phyloP scores from a whole-genome alignment of 2,797 vertebrate species.

The Leucoraja ocellata region DNA sequence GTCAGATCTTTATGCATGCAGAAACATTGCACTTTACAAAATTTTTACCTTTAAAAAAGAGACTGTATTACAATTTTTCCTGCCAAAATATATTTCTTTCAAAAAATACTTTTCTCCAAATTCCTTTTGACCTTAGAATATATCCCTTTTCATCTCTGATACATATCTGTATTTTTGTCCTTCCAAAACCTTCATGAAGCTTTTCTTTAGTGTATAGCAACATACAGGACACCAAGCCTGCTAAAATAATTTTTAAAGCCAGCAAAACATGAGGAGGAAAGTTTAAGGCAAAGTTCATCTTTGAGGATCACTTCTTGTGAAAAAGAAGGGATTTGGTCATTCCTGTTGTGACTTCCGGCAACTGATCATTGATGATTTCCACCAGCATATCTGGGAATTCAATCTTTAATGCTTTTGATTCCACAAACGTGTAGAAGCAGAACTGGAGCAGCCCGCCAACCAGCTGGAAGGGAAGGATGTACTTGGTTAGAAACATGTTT shows the following conservation, averaged over 20 bases:
- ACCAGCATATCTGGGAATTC: conserved; percentile 98
- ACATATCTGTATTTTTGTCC: conserved; percentile 73
- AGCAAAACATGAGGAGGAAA: conserved; percentile 64
- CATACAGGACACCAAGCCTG: conserved; percentile 75
- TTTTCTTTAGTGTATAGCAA: conserved; percentile 57
- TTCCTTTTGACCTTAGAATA: conserved; percentile 88
- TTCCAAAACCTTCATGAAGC: conserved; percentile 73
- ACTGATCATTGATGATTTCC: conserved; percentile 98
- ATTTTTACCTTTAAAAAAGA: conserved; percentile 93
- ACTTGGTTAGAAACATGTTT: conserved; percentile 22
- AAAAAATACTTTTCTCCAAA: conserved; percentile 98
- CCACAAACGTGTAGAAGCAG: conserved; percentile 98
- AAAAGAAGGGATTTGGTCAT: conserved; percentile 94
- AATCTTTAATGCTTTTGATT: conserved; percentile 95
- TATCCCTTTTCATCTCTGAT: conserved; percentile 68
- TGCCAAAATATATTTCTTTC: conserved; percentile 99
- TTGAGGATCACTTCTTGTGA: conserved; percentile 89
- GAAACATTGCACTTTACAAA: conserved; percentile 98
- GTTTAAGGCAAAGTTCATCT: conserved; percentile 72
- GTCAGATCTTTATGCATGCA: conserved; percentile 96
- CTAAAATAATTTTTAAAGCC: conserved; percentile 74
- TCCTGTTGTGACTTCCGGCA: conserved; percentile 98
- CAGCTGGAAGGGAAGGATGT: conserved; percentile 63
- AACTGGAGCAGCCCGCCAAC: conserved; percentile 92
- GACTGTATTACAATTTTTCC: conserved; percentile 98